These are phyloP conservation scores for Oegoconia quadripuncta DNA, from an alignment of 2,888 invertebrate species.

Conservation along the genomic window DNA sequence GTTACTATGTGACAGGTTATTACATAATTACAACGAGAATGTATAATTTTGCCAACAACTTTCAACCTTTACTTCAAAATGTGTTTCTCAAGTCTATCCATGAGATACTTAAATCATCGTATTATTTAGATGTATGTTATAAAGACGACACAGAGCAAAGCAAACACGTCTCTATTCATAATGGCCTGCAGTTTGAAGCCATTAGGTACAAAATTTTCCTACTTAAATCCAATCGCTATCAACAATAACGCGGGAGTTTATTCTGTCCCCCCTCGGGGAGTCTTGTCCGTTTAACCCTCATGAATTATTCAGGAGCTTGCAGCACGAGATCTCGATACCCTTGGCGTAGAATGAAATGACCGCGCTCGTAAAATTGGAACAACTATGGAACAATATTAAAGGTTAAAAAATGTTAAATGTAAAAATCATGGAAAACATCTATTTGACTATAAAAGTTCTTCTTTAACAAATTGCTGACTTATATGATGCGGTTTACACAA, in stretches of 20 bases:
- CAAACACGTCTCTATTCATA: too few species aligned
- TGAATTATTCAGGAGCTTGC: slow-evolving; percentile 50
- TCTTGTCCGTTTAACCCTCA: slow-evolving; percentile 50
- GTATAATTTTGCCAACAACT: too few species aligned
- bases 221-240: slow-evolving; percentile 38
- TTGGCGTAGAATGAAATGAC: slow-evolving; percentile 37
- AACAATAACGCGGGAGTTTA: slow-evolving; percentile 43
- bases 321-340: slow-evolving; percentile 42
- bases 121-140: too few species aligned
- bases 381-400: slow-evolving; percentile 23
- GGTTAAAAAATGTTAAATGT: slow-evolving; percentile 13
- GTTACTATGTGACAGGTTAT: too few species aligned
- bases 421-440: background rate
- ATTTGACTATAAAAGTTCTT: background rate
- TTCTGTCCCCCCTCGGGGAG: slow-evolving; percentile 30
- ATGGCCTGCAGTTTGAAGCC: background rate
- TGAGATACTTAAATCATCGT: too few species aligned
- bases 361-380: slow-evolving; percentile 34
- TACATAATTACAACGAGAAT: too few species aligned
- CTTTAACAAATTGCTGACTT: too few species aligned
- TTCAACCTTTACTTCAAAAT: too few species aligned
- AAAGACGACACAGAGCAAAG: too few species aligned
- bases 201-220: slow-evolving; percentile 12
- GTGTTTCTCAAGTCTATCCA: too few species aligned
- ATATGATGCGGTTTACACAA: too few species aligned